Evolutionary conservation across 2,888 invertebrate species (phyloP), one percentile per base, ranked within the genome.

Genomic region (Hyposoter dolosus): DNA sequence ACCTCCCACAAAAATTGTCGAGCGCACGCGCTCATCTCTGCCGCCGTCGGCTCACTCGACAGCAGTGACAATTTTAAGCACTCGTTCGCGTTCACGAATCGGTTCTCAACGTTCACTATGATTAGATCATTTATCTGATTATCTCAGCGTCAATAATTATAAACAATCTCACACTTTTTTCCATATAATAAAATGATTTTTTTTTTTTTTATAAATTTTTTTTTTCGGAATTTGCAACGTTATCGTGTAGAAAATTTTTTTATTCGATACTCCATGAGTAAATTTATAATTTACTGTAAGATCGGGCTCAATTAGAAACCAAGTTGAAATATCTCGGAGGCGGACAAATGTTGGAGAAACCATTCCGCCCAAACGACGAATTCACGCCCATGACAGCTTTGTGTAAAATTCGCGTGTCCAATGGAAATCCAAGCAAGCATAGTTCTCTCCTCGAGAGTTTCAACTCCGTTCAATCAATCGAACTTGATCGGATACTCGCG

Each of bases 1-100:
- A 75, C 76, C 63, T 85, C 79, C 53, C 65, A 79, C 71, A 77
- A 65, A 83, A 83, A 76, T 60, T 28, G 60, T 6, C 28, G 15
- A 60, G 60, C 28, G 60, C 60, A 60, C 60, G 60, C 60, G 60
- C 60, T 60, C 60, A 5, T 28, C 60, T 60, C 28, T 60, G 0
- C 60, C 60, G 0, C 60, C 60, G 60, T 60, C 60, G 60, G 60
- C 15, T 60, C 15, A 60, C 60, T 28, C 56, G 28, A 60, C 28
- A 60, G 60, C 60, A 5, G 28, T 23, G 23, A 23, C 60, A 28
- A 28, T 60, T 60, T 28, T 6, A 15, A 60, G 5, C 60, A 60
- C 28, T 10, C 60, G 60, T 28, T 15, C 60, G 23, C 28, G 60
- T 15, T 60, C 28, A 28, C 28, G 5, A 60, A 60, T 60, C 9